Conservation (phyloP, 2,113 vertebrate species). For the Perca schrenkii region DNA sequence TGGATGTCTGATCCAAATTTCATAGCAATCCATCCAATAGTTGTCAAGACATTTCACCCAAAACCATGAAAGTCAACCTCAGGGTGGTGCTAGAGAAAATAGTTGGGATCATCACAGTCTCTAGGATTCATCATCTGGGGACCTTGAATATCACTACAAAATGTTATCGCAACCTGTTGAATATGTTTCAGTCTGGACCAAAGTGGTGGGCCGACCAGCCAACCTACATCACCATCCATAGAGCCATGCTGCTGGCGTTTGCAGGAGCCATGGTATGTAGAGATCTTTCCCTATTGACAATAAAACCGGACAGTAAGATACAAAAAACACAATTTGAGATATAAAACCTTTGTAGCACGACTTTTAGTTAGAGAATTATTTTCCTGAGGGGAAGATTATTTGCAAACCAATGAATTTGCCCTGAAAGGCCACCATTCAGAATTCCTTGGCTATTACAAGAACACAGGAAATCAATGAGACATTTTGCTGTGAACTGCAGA, state of each 20-base stretch:
- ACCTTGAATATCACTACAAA: background rate
- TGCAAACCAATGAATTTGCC: conserved; percentile 41
- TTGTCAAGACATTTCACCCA: background rate
- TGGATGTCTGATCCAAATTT: background rate
- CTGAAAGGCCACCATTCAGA: conserved; percentile 45
- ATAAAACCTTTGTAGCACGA: conserved; percentile 8
- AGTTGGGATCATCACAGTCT: background rate
- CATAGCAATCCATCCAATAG: background rate
- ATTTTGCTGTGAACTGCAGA: conserved; percentile 73
- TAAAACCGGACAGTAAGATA: background rate
- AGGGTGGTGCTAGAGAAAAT: background rate
- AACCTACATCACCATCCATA: background rate
- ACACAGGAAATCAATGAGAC: conserved; percentile 70
- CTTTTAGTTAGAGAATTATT: conserved; percentile 20
- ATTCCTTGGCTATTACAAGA: conserved; percentile 48
- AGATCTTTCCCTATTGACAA: background rate
- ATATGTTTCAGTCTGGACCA: too few relatives aligned
- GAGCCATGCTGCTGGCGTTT: background rate
- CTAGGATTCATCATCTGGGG: background rate
- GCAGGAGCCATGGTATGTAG: background rate
- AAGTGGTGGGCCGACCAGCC: too few relatives aligned
- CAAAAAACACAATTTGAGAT: conserved; percentile 6
- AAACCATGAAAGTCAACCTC: background rate
- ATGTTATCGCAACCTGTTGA: too few relatives aligned
- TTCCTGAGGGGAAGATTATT: conserved; percentile 32